Conservation (phyloP, 2,113 vertebrate species). For the Toxotes jaculatrix region DNA sequence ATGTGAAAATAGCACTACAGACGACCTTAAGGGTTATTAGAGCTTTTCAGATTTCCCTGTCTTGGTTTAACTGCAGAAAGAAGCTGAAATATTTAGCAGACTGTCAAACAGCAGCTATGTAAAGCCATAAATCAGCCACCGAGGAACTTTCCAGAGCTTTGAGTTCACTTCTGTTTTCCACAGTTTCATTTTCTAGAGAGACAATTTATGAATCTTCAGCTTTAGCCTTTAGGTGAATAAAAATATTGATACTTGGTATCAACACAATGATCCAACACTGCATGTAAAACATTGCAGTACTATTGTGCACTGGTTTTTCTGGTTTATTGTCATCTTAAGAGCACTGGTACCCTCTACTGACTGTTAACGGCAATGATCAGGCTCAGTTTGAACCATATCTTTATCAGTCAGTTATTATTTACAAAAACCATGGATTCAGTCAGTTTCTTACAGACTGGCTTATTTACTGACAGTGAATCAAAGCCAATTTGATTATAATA, state of each 20-base stretch:
- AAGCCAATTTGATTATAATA: neutral
- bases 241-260: constrained; percentile 6
- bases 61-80: neutral
- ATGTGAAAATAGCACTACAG: constrained; percentile 26
- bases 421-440: neutral
- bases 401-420: neutral
- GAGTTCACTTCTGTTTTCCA: neutral
- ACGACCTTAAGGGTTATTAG: neutral
- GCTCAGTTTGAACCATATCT: neutral
- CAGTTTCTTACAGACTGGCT: neutral
- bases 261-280: neutral
- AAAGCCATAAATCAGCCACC: neutral
- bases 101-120: neutral
- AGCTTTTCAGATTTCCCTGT: neutral
- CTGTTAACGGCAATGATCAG: neutral
- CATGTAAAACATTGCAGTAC: neutral
- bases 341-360: constrained; percentile 69
- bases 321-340: constrained; percentile 10
- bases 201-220: neutral
- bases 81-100: neutral
- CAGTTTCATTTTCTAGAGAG: neutral
- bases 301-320: neutral
- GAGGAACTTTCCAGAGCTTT: neutral
- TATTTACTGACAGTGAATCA: neutral
- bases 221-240: neutral